These are phyloP conservation scores for Actinopyga echinites DNA, from an alignment of 53 echinoderm and acorn worm genomes.

Conservation along the genomic window DNA sequence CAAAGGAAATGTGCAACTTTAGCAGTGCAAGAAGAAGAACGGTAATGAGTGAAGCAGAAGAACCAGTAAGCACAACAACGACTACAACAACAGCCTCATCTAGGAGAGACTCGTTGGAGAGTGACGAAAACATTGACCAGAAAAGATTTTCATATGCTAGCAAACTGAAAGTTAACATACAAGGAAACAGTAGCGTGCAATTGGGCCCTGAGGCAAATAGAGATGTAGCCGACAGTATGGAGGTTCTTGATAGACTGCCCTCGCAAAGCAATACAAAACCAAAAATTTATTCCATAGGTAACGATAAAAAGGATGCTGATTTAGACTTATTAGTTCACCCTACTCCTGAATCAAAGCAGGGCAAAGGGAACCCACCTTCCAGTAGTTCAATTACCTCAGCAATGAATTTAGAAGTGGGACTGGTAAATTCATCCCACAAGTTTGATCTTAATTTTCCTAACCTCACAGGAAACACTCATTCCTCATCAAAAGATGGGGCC, in stretches of 20 bases:
- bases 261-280: conserved; percentile 23
- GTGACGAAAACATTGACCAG: conserved; percentile 36
- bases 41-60: conserved; percentile 24
- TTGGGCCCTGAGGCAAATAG: conserved; percentile 6
- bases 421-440: background rate
- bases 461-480: background rate
- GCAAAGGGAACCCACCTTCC: background rate
- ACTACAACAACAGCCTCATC: conserved; percentile 36
- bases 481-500: background rate
- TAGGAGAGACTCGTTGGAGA: conserved; percentile 33
- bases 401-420: conserved; percentile 21
- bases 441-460: conserved; percentile 32
- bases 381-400: conserved; percentile 14
- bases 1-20: conserved; percentile 40
- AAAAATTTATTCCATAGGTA: conserved; percentile 20
- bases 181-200: background rate
- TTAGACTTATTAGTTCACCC: background rate
- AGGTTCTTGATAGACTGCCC: background rate
- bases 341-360: background rate
- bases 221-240: background rate
- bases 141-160: conserved; percentile 33
- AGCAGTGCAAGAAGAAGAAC: background rate
- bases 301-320: background rate
- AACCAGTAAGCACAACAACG: conserved; percentile 22
- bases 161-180: conserved; percentile 27